phyloP scores from a whole-genome alignment of 1,140 invertebrate species.

The Agraylea sexmaculata region DNA sequence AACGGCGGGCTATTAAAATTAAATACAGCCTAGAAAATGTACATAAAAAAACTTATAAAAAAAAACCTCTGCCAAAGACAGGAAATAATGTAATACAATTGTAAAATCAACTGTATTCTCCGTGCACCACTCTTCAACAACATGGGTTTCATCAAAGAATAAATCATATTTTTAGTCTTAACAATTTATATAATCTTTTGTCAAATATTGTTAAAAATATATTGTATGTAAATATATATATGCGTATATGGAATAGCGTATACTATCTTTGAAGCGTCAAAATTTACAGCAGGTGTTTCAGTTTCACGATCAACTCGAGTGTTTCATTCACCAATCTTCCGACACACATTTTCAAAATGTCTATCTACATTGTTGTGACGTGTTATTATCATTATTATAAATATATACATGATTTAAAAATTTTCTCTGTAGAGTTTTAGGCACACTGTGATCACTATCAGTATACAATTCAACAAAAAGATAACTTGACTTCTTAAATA shows the following conservation, averaged over 20 bases:
- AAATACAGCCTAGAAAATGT: no score
- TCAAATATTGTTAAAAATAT: constrained; percentile 23
- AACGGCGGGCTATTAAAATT: no score
- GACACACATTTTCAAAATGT: no score
- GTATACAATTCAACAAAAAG: constrained; percentile 26
- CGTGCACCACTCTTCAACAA: constrained; percentile 19
- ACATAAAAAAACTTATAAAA: no score
- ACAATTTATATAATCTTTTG: constrained; percentile 22
- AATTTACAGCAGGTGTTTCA: constrained; percentile 23
- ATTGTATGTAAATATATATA: not conserved
- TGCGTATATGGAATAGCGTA: constrained; percentile 21
- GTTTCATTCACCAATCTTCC: no score
- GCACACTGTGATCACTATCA: constrained; percentile 25
- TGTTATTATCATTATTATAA: constrained; percentile 15
- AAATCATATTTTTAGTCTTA: constrained; percentile 22
- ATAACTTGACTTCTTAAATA: constrained; percentile 16
- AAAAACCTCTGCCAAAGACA: no score
- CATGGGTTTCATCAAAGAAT: constrained; percentile 22
- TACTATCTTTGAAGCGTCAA: constrained; percentile 22
- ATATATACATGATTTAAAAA: constrained; percentile 18
- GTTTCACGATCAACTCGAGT: no score
- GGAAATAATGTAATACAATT: no score
- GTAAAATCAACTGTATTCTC: no score
- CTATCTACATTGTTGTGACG: no score
- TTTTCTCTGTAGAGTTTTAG: constrained; percentile 16